A percentile compares a stretch with the other conserved stretches of the same genome.
These are phyloP conservation scores for Patella vulgata DNA, from an alignment of 1,140 invertebrate genomes.

Conservation along the genomic window DNA sequence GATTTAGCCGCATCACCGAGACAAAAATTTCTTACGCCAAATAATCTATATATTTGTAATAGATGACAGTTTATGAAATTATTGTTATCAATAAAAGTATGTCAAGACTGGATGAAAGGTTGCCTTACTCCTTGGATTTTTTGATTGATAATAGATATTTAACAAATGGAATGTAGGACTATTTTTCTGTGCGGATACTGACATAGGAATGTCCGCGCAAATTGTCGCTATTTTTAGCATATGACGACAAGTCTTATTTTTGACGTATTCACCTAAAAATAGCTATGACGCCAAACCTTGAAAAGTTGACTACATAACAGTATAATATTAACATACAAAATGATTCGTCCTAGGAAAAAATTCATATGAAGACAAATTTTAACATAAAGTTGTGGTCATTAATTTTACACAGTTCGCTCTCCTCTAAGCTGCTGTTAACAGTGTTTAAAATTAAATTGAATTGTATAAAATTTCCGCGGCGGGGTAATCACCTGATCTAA, in stretches of 20 bases:
- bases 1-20: background rate
- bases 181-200: slow-evolving; percentile 1
- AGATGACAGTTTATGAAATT: background rate
- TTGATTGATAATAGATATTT: too few species aligned
- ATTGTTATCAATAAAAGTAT: too few species aligned
- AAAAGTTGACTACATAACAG: slow-evolving; percentile 5
- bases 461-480: too few species aligned
- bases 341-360: too few species aligned
- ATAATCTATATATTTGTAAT: background rate
- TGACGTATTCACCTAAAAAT: slow-evolving; percentile 16
- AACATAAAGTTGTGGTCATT: too few species aligned
- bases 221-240: slow-evolving; percentile 17
- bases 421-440: too few species aligned
- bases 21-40: slow-evolving; percentile 2
- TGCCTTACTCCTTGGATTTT: too few species aligned
- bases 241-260: slow-evolving; percentile 21
- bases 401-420: too few species aligned
- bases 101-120: too few species aligned
- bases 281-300: slow-evolving; percentile 24
- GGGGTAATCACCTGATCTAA: too few species aligned
- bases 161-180: background rate
- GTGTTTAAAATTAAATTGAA: too few species aligned
- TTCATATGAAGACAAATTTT: too few species aligned
- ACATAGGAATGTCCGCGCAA: slow-evolving; percentile 5
- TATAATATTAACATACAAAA: slow-evolving; percentile 6